A percentile compares a stretch with the other conserved stretches of the same genome.
Evolutionary conservation across 2,888 invertebrate genomes (phyloP).

Genomic region (Drosophila subsilvestris): DNA sequence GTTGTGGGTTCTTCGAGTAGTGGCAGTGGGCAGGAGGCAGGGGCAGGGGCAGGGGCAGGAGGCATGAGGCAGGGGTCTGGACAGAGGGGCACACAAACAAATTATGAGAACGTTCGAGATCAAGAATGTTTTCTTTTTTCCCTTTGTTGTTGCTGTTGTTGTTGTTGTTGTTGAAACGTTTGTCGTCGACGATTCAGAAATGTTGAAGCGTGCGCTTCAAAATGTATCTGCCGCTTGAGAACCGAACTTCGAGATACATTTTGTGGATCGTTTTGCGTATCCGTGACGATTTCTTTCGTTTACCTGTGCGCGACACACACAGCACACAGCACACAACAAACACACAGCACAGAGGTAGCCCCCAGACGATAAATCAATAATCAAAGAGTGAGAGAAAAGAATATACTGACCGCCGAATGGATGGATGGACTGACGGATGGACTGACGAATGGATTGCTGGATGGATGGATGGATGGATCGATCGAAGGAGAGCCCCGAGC

Average conservation of each 20-base stretch:
- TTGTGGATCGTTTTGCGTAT: constrained; percentile 53
- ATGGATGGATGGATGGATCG: constrained; percentile 16
- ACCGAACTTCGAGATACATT: constrained; percentile 57
- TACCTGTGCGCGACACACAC: constrained; percentile 70
- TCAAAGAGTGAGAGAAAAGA: constrained; percentile 55
- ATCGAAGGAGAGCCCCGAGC: constrained; percentile 22
- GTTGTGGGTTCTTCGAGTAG: constrained; percentile 43
- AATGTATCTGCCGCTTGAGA: constrained; percentile 70
- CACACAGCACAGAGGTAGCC: constrained; percentile 34
- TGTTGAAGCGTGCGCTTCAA: constrained; percentile 78
- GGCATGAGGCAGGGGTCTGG: not conserved
- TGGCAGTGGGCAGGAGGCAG: constrained; percentile 43
- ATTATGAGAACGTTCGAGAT: constrained; percentile 74
- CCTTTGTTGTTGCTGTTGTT: constrained; percentile 20
- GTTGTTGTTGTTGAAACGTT: constrained; percentile 62
- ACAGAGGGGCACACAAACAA: constrained; percentile 64
- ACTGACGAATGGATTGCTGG: constrained; percentile 6
- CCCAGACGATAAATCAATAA: constrained; percentile 74
- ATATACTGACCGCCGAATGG: constrained; percentile 28
- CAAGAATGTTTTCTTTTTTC: constrained; percentile 65
- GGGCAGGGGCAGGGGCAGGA: not conserved
- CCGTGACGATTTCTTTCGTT: constrained; percentile 70
- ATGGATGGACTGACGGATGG: constrained; percentile 17
- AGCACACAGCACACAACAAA: constrained; percentile 43
- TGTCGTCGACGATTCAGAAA: constrained; percentile 78